Percentiles rank a stretch among this genome's conserved stretches.
Evolutionary conservation across 2,113 vertebrate species (phyloP).

Genomic region (Python bivittatus): DNA sequence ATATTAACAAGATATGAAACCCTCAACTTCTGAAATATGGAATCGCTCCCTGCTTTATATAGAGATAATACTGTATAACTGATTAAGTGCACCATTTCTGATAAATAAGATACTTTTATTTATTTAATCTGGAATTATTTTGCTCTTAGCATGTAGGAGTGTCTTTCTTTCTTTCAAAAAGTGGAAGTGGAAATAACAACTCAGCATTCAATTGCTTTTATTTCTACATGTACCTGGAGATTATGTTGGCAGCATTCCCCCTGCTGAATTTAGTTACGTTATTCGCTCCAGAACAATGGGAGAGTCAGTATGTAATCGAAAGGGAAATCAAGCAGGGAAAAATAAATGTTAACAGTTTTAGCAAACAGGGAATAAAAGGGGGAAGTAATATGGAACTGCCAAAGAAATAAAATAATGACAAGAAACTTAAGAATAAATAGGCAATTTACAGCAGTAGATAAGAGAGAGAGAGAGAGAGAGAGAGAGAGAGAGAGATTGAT

Average conservation of each 20-base stretch:
- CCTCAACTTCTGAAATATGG: background rate
- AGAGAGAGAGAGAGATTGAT: background rate
- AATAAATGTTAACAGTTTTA: slow-evolving; percentile 8
- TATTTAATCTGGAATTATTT: slow-evolving; percentile 25
- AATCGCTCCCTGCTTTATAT: background rate
- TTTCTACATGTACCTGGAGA: background rate
- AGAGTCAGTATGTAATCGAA: slow-evolving; percentile 37
- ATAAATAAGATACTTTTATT: background rate
- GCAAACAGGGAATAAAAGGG: slow-evolving; percentile 30
- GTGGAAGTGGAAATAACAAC: slow-evolving; percentile 24
- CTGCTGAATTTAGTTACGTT: slow-evolving; percentile 20
- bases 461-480: background rate
- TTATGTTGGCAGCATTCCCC: slow-evolving; percentile 26
- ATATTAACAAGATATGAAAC: background rate
- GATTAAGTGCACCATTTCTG: background rate
- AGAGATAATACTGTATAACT: slow-evolving; percentile 1
- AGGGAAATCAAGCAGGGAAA: slow-evolving; percentile 41
- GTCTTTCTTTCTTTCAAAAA: background rate
- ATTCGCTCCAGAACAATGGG: slow-evolving; percentile 39
- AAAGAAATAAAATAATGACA: slow-evolving; percentile 16
- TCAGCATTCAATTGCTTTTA: slow-evolving; percentile 16
- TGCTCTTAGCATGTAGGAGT: background rate
- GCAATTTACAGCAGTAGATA: background rate
- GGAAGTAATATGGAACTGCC: slow-evolving; percentile 27
- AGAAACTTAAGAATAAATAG: background rate